Conservation (phyloP, 2,888 invertebrate genomes). For the Aelia acuminata region DNA sequence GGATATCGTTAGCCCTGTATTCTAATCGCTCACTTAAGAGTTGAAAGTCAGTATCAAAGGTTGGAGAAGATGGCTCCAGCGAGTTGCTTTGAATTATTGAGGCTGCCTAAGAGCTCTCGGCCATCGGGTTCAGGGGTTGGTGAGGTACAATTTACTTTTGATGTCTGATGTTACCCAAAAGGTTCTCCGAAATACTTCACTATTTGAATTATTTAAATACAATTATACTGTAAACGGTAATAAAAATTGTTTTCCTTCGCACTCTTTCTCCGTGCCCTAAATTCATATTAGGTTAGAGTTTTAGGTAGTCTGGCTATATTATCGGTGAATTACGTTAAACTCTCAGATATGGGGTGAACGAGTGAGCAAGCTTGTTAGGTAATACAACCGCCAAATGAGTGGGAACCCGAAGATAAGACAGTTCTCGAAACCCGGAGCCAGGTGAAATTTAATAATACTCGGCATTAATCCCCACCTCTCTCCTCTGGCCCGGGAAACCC, state of each 20-base stretch:
- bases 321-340: neutral
- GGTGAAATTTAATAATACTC: no score
- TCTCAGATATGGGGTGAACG: neutral
- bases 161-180: neutral
- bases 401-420: neutral
- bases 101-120: neutral
- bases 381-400: neutral
- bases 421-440: no score
- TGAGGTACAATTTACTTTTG: neutral
- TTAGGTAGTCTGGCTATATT: neutral
- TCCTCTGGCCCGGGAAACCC: no score
- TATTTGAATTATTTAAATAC: no score
- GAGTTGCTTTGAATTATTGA: constrained; percentile 22
- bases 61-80: neutral
- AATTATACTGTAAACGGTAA: no score
- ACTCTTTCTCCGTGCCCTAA: no score
- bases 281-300: no score
- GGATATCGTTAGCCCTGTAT: neutral
- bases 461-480: no score
- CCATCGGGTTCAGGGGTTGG: neutral
- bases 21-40: neutral
- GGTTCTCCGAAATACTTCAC: no score
- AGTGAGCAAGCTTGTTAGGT: neutral
- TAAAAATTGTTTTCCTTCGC: no score
- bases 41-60: neutral